Evolutionary conservation across 2,888 invertebrate genomes (phyloP), one percentile per base, ranked within the genome.

Genomic region (Drosophila birchii): DNA sequence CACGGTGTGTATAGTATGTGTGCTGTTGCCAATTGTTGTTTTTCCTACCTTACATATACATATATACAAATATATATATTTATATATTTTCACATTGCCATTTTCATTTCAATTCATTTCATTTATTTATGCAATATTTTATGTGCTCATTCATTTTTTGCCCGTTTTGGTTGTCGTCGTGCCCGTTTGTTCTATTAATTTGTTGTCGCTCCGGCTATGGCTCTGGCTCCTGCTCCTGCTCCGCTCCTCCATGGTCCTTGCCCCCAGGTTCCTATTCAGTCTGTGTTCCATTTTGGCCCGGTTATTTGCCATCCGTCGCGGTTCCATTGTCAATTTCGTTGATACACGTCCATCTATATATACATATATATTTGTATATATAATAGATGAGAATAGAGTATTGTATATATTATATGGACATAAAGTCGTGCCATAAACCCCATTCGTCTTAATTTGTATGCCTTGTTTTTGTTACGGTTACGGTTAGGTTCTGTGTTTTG

Each of bases 41-140:
- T 77, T 81, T 81, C 58, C 78, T 75, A 66, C 56, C 66, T 58
- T 36, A 20, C 72, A 59, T 29, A 41, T 64, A 60, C 53, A 23
- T 51, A 63, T 20, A 44, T 20, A 7, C 16, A 26, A 32, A 18
- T n/a, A 18, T 49, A 18, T 12, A 49, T 51, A 20, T 64, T 53
- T 68, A 49, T 72, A 58, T 81, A 72, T 82, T 75, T 79, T 78
- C 75, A 72, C 78, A 84, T 84, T 84, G 81, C 85, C 82, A 87
- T 87, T 85, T 81, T 86, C 88, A 86, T 88, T 88, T 86, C 75
- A 83, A 86, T 81, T 86, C 84, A 80, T 86, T 86, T 86, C 77
- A 81, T 86, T 86, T 84, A 86, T 88, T 88, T 88, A 89, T 86
- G 83, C 86, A 86, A 86, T 86, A 81, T 86, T 83, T 83, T 84